These are phyloP conservation scores for Patella caerulea DNA, from an alignment of 2,888 invertebrate genomes.

Conservation along the genomic window DNA sequence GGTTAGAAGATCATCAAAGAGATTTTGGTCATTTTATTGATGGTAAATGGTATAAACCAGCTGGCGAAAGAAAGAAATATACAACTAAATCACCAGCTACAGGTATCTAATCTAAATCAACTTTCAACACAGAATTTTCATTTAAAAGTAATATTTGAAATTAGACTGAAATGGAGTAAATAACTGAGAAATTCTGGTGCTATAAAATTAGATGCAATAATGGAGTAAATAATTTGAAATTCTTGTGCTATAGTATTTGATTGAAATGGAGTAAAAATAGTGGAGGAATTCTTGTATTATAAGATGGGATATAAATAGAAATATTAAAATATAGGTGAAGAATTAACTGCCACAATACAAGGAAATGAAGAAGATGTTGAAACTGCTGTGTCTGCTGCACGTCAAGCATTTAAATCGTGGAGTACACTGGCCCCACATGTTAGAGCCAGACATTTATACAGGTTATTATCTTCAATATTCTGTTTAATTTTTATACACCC, in stretches of 20 bases:
- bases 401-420: conserved; percentile 65
- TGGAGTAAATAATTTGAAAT: too few species aligned
- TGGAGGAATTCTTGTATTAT: background rate
- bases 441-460: conserved; percentile 68
- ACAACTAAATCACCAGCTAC: conserved; percentile 68
- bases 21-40: conserved; percentile 69
- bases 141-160: too few species aligned
- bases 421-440: conserved; percentile 64
- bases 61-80: conserved; percentile 61
- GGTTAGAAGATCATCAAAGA: conserved; percentile 67
- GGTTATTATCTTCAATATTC: conserved; percentile 44
- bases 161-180: too few species aligned
- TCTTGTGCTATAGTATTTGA: background rate
- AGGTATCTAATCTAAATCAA: conserved; percentile 44
- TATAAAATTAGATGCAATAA: background rate
- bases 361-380: conserved; percentile 67
- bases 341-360: conserved; percentile 62
- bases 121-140: too few species aligned
- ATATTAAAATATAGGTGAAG: conserved; percentile 53
- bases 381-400: conserved; percentile 62
- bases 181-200: background rate
- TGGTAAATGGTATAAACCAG: conserved; percentile 66
- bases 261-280: background rate
- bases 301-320: too few species aligned
- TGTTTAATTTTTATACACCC: too few species aligned